Evolutionary conservation across 1,140 invertebrate genomes (phyloP).

Genomic region (Dryas iulia): DNA sequence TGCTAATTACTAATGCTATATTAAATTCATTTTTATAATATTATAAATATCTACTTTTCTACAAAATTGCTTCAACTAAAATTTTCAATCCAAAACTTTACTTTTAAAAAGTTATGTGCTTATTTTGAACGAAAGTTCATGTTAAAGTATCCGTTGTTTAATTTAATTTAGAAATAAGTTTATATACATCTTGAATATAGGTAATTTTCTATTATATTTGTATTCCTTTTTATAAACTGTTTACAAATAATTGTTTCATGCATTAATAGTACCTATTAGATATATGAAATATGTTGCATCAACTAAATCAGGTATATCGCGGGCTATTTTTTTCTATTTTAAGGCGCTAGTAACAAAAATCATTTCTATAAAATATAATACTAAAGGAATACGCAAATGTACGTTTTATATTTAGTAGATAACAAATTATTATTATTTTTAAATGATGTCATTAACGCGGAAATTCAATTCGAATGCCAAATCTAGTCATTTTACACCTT

Average conservation of each 20-base stretch:
- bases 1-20: slow-evolving; percentile 42
- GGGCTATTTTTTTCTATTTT: not conserved
- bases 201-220: no score
- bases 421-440: no score
- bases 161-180: no score
- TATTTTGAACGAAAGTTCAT: no score
- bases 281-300: not conserved
- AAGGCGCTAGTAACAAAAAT: not conserved
- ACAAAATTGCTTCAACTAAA: not conserved
- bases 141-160: no score
- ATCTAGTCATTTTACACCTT: not conserved
- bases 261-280: no score
- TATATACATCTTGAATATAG: no score
- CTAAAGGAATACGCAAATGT: not conserved
- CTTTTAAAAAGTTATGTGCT: no score
- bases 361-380: not conserved
- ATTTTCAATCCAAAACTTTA: no score
- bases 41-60: not conserved
- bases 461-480: not conserved
- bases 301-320: not conserved
- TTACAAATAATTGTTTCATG: no score
- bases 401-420: not conserved
- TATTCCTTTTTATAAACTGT: no score
- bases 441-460: not conserved
- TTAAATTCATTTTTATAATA: not conserved